These are phyloP conservation scores for Malurus melanocephalus DNA, from an alignment of 2,113 vertebrate genomes.

Conservation along the genomic window DNA sequence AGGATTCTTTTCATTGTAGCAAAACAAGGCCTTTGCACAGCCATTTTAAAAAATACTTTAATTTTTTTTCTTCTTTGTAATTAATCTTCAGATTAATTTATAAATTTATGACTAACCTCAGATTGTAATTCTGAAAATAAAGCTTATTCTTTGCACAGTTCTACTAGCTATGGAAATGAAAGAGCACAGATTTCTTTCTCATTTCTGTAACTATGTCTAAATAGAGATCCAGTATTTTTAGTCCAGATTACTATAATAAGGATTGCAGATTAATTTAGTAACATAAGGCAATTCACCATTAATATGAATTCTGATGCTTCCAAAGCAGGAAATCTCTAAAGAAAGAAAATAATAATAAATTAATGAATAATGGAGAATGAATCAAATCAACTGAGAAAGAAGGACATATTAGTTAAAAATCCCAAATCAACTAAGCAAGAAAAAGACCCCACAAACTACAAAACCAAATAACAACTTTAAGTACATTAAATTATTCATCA, in stretches of 20 bases:
- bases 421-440: background rate
- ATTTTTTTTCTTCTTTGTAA: background rate
- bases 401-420: background rate
- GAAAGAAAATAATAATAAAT: conserved; percentile 35
- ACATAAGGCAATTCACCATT: conserved; percentile 29
- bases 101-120: background rate
- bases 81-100: background rate
- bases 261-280: conserved; percentile 62
- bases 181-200: background rate
- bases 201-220: background rate
- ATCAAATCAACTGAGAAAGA: background rate
- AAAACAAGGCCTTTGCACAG: background rate
- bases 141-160: background rate
- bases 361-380: conserved; percentile 42
- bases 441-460: background rate
- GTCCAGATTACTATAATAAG: conserved; percentile 14
- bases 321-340: conserved; percentile 36
- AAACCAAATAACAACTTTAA: conserved; percentile 41
- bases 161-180: background rate
- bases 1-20: background rate
- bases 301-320: conserved; percentile 60
- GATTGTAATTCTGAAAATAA: background rate
- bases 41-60: background rate
- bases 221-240: background rate
- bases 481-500: conserved; percentile 39